Evolutionary conservation across 2,113 vertebrate genomes (phyloP).

Genomic region (Tyrannus savana): DNA sequence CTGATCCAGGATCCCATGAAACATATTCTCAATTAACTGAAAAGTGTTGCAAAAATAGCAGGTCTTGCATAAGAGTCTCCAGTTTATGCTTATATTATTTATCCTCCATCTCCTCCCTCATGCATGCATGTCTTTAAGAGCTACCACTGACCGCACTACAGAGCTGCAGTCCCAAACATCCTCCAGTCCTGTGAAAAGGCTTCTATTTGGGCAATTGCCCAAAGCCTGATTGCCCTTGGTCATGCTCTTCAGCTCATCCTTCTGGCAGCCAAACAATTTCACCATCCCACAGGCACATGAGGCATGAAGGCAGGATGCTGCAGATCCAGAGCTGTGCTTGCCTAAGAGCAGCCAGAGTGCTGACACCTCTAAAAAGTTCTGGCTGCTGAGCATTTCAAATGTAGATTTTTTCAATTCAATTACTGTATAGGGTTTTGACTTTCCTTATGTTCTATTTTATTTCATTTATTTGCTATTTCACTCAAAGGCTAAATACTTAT

Average conservation of each 20-base stretch:
- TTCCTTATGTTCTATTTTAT: neutral
- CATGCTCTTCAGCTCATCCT: neutral
- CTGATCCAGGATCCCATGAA: neutral
- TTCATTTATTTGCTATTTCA: neutral
- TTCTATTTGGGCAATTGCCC: fast-evolving
- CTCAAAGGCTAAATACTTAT: neutral
- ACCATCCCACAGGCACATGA: neutral
- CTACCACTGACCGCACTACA: neutral
- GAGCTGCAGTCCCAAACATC: neutral
- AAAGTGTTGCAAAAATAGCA: neutral
- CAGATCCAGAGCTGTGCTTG: neutral
- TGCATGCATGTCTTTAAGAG: neutral
- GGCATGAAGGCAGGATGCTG: neutral
- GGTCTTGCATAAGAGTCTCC: neutral
- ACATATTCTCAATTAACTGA: neutral
- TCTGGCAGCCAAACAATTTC: neutral
- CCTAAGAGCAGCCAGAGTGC: neutral
- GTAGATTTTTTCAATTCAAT: no score
- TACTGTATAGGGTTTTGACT: neutral
- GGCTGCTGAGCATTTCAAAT: neutral
- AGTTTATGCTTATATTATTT: neutral
- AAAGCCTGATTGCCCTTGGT: fast-evolving
- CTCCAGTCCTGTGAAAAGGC: neutral
- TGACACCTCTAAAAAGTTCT: neutral
- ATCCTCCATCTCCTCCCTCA: neutral